These are phyloP conservation scores for Rhagophthalmus giganteus DNA, from an alignment of 2,888 invertebrate species.

Conservation along the genomic window DNA sequence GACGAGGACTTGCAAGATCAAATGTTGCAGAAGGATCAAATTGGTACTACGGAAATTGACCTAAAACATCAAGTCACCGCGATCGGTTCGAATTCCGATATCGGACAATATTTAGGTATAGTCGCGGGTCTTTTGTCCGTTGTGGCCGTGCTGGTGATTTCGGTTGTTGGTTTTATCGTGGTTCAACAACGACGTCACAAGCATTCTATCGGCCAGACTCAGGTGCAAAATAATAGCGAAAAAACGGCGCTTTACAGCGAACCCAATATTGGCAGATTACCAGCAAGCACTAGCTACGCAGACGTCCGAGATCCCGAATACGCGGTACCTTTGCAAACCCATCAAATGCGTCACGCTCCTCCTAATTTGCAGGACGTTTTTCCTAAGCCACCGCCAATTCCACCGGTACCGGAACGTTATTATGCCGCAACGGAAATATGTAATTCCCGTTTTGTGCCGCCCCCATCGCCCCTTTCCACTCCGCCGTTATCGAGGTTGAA, in stretches of 20 bases:
- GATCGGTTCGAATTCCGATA: slow-evolving; percentile 42
- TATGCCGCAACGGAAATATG: slow-evolving; percentile 73
- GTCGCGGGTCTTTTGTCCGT: slow-evolving; percentile 52
- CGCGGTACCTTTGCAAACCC: slow-evolving; percentile 63
- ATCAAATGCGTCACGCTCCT: slow-evolving; percentile 57
- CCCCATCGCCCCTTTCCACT: slow-evolving; percentile 52
- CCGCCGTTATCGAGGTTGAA: slow-evolving; percentile 55
- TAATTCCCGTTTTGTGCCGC: slow-evolving; percentile 54
- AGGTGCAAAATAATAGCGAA: slow-evolving; percentile 50
- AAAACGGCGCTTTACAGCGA: slow-evolving; percentile 53
- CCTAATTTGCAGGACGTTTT: slow-evolving; percentile 62
- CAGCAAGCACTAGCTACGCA: slow-evolving; percentile 48
- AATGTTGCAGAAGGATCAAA: slow-evolving; percentile 43
- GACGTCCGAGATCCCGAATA: slow-evolving; percentile 65
- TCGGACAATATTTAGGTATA: slow-evolving; percentile 52
- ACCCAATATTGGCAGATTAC: slow-evolving; percentile 45
- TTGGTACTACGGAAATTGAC: slow-evolving; percentile 36
- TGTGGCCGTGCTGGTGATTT: slow-evolving; percentile 50
- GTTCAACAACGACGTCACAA: slow-evolving; percentile 51
- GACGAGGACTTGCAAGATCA: slow-evolving; percentile 39
- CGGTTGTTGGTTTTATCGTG: slow-evolving; percentile 49
- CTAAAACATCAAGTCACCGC: slow-evolving; percentile 51
- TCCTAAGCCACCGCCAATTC: slow-evolving; percentile 65
- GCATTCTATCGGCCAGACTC: slow-evolving; percentile 46
- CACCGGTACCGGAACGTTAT: slow-evolving; percentile 71